phyloP scores from a whole-genome alignment of 2,888 invertebrate species.

The Cheilosia variabilis region DNA sequence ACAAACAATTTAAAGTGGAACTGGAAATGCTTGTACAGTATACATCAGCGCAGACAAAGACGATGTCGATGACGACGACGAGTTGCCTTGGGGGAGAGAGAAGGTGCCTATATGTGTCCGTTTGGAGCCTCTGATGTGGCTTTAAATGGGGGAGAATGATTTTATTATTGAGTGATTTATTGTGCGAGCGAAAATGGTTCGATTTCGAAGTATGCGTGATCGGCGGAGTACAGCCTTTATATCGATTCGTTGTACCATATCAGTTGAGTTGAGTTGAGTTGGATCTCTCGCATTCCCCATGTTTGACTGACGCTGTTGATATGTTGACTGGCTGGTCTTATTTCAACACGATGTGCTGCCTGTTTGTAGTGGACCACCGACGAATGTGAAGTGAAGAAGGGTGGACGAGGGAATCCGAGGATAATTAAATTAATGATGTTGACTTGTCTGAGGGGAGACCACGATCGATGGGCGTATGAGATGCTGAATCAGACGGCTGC shows the following conservation, averaged over 20 bases:
- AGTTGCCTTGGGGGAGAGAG: conserved; percentile 13
- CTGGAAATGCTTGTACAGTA: conserved; percentile 25
- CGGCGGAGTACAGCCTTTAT: background rate
- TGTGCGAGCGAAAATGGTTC: conserved; percentile 51
- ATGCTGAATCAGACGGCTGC: background rate
- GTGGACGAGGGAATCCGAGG: conserved; percentile 9
- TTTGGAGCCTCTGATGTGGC: conserved; percentile 38
- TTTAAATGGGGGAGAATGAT: conserved; percentile 47
- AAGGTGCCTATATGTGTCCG: conserved; percentile 16
- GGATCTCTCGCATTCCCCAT: conserved; percentile 4
- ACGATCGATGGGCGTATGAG: conserved; percentile 21
- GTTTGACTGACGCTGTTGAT: conserved; percentile 59
- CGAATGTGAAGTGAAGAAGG: conserved; percentile 32
- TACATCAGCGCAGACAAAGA: background rate
- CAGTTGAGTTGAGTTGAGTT: conserved; percentile 9
- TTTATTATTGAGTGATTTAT: conserved; percentile 73
- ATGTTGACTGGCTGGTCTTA: conserved; percentile 60
- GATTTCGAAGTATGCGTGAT: conserved; percentile 52
- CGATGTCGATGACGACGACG: background rate
- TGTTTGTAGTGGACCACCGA: conserved; percentile 57
- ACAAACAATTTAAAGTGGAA: conserved; percentile 63
- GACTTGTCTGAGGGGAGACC: conserved; percentile 26
- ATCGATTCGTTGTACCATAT: background rate
- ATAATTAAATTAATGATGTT: conserved; percentile 67
- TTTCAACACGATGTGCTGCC: conserved; percentile 47